phyloP scores from a whole-genome alignment of 2,797 vertebrate species.

The Adrianichthys oophorus region DNA sequence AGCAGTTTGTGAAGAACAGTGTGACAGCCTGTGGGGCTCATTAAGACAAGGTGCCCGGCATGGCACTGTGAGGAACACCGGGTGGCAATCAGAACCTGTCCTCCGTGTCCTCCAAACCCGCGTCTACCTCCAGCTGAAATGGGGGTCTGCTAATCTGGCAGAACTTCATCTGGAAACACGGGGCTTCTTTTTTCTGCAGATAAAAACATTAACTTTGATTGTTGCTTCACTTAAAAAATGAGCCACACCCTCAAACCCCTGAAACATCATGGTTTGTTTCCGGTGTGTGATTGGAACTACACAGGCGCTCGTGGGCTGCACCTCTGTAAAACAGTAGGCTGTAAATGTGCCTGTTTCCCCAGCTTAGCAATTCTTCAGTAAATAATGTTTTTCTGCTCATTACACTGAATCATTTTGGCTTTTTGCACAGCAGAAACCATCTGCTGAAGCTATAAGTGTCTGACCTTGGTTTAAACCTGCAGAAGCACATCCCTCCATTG shows the following conservation, averaged over 20 bases:
- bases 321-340: constrained; percentile 61
- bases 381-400: constrained; percentile 67
- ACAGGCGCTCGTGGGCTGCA: constrained; percentile 42
- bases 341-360: constrained; percentile 67
- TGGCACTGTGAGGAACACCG: constrained; percentile 27
- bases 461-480: constrained; percentile 57
- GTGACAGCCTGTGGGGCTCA: constrained; percentile 45
- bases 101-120: background rate
- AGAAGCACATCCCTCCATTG: constrained; percentile 21
- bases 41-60: constrained; percentile 47
- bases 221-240: too few relatives aligned
- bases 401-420: constrained; percentile 49
- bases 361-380: constrained; percentile 70
- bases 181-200: too few relatives aligned
- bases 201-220: too few relatives aligned
- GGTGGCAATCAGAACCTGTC: constrained; percentile 34
- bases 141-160: constrained; percentile 15
- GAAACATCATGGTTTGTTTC: constrained; percentile 10
- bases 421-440: constrained; percentile 53
- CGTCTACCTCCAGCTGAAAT: constrained; percentile 11
- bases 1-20: constrained; percentile 40
- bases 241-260: too few relatives aligned
- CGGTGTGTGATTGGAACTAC: constrained; percentile 42
- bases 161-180: constrained; percentile 4
- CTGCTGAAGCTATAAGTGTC: constrained; percentile 58